Conservation (phyloP, 1,140 invertebrate species). For the Meloidogyne hapla region DNA sequence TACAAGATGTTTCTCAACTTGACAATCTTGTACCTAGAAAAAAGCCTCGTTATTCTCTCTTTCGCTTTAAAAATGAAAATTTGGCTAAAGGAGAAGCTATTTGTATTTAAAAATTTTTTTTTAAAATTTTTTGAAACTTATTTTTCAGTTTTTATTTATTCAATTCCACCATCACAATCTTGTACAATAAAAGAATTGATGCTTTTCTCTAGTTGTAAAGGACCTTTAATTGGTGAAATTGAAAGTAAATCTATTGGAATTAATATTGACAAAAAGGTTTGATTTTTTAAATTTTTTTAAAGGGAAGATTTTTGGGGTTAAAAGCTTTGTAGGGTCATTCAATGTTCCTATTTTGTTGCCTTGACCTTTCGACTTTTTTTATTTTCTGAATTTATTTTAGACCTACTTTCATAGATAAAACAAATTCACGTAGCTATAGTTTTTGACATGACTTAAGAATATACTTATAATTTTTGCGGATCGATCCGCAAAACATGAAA, state of each 20-base stretch:
- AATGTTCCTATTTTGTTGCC: too few species aligned
- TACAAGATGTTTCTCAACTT: conserved; percentile 44
- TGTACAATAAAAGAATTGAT: conserved; percentile 63
- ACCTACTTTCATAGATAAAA: too few species aligned
- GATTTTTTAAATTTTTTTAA: conserved; percentile 21
- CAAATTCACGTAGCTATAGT: too few species aligned
- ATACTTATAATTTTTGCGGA: too few species aligned
- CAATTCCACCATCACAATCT: conserved; percentile 57
- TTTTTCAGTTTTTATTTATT: conserved; percentile 63
- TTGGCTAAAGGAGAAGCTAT: conserved; percentile 6
- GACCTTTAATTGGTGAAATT: conserved; percentile 56
- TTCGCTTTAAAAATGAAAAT: conserved; percentile 52
- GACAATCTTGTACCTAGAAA: conserved; percentile 50
- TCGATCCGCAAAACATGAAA: too few species aligned
- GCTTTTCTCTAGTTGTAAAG: conserved; percentile 62
- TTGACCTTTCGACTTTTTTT: too few species aligned
- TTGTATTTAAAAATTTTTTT: background rate
- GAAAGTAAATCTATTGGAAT: conserved; percentile 49
- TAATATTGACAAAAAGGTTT: conserved; percentile 59
- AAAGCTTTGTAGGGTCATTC: too few species aligned
- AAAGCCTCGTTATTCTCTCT: conserved; percentile 62
- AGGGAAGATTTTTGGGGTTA: background rate
- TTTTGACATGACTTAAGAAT: too few species aligned
- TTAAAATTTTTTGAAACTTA: background rate
- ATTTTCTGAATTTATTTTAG: too few species aligned